Percentiles rank a stretch among this genome's conserved stretches.
These are phyloP conservation scores for Lottia scabra DNA, from an alignment of 2,888 invertebrate genomes.

Conservation along the genomic window DNA sequence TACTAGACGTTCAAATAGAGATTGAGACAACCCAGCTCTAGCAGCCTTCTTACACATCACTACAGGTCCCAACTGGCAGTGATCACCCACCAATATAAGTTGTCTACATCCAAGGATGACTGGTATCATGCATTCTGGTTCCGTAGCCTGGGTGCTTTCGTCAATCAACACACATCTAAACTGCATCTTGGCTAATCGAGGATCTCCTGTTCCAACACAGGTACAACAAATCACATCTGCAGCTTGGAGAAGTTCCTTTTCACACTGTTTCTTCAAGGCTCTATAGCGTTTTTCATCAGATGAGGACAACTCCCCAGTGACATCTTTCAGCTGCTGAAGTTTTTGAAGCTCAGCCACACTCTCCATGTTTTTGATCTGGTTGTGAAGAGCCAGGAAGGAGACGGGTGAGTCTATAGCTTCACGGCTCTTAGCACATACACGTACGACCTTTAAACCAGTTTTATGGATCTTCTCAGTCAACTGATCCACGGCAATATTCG, in stretches of 20 bases:
- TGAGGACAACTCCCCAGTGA: slow-evolving; percentile 96
- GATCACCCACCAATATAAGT: slow-evolving; percentile 97
- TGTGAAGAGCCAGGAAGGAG: slow-evolving; percentile 94
- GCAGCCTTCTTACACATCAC: slow-evolving; percentile 99
- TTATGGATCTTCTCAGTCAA: slow-evolving; percentile 98
- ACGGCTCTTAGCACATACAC: slow-evolving; percentile 96
- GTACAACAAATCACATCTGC: slow-evolving; percentile 99
- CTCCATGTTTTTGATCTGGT: slow-evolving; percentile 95
- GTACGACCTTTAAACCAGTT: slow-evolving; percentile 91
- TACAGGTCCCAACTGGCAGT: slow-evolving; percentile 98
- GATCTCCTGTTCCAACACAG: slow-evolving; percentile 98
- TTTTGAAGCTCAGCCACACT: slow-evolving; percentile 91
- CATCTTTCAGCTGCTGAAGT: slow-evolving; percentile 95
- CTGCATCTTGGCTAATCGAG: slow-evolving; percentile 89
- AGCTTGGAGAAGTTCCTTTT: slow-evolving; percentile 83
- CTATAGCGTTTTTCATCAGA: slow-evolving; percentile 95
- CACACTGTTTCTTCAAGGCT: slow-evolving; percentile 88
- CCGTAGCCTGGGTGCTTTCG: slow-evolving; percentile 95
- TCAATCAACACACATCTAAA: slow-evolving; percentile 97
- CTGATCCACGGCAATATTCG: slow-evolving; percentile 99
- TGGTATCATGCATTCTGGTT: slow-evolving; percentile 98
- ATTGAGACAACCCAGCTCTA: slow-evolving; percentile 95
- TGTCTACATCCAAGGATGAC: slow-evolving; percentile 97
- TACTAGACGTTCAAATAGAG: slow-evolving; percentile 95
- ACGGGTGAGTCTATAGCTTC: slow-evolving; percentile 99